Evolutionary conservation across 2,113 vertebrate genomes (phyloP), one percentile per base, ranked within the genome.

Genomic region (Cyprinodon brontotheroides): DNA sequence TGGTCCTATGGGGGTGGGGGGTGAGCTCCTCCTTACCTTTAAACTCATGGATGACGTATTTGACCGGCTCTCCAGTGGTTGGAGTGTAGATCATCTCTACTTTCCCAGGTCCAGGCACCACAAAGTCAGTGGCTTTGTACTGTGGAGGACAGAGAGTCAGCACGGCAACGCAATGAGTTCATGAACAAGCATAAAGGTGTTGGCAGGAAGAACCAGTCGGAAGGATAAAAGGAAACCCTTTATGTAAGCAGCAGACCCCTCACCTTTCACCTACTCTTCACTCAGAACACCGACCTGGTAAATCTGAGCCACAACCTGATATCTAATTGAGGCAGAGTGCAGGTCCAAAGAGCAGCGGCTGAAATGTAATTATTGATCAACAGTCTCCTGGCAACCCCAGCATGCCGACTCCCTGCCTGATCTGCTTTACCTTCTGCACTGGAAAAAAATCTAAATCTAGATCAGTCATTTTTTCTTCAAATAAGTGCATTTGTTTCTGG

Each of bases 91-190:
- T 96, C 93, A 99, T 99, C 91, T 98, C 97, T 75, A 99, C 94
- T 81, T 92, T 97, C 66, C 98, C 98, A 62, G 97, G 96, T 0
- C 96, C 96, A 3, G 97, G 95, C 67, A 99, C 96, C 48, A 99
- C 96, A 82, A 99, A 99, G 93, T 99, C 97, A 41, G 97, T 98
- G 84, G 98, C 97, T 93, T 96, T 97, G 91, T 99, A 99, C 98
- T 99, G 91, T 53, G 36, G 57, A 48, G 70, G 57, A 43, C 63
- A 50, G 20, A 62, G 39, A 0, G 12, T 83, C 63, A 38, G 66
- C 11, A 13, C 4, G 48, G 37, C 10, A 59, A 45, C 61, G 2
- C 29, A 64, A 38, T 6, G 9, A 77, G 57, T 60, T 53, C 66
- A 68, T 65, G n/a, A 41, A 61, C 41, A 47, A 38, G 5, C 15